Conservation (phyloP, 2,797 vertebrate genomes). For the Rhinogobio ventralis region DNA sequence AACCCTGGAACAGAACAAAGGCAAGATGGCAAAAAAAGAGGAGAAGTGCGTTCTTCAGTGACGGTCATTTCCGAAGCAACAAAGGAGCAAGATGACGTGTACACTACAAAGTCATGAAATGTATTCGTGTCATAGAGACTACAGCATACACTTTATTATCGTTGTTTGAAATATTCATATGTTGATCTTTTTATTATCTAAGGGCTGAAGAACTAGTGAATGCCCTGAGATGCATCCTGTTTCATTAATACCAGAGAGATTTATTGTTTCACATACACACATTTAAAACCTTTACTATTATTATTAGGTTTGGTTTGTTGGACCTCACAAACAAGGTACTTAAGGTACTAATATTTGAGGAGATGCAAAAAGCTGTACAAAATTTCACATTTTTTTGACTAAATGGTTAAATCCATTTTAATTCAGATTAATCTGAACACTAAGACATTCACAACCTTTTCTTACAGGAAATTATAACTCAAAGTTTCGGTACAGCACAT, state of each 20-base stretch:
- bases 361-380: slow-evolving; percentile 10
- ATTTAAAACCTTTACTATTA: slow-evolving; percentile 20
- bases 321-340: slow-evolving; percentile 72
- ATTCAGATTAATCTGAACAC: slow-evolving; percentile 51
- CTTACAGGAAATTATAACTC: slow-evolving; percentile 50
- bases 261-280: slow-evolving; percentile 51
- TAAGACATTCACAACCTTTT: slow-evolving; percentile 53
- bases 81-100: slow-evolving; percentile 71
- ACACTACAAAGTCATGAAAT: slow-evolving; percentile 48
- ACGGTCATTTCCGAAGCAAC: slow-evolving; percentile 67
- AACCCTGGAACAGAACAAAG: slow-evolving; percentile 99
- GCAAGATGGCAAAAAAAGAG: slow-evolving; percentile 99
- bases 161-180: slow-evolving; percentile 52
- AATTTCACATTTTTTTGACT: too few species aligned
- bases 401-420: slow-evolving; percentile 7
- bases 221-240: slow-evolving; percentile 59
- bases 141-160: slow-evolving; percentile 55
- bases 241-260: slow-evolving; percentile 68
- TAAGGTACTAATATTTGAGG: slow-evolving; percentile 17
- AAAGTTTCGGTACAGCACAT: slow-evolving; percentile 71
- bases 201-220: slow-evolving; percentile 32
- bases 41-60: slow-evolving; percentile 97
- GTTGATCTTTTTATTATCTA: slow-evolving; percentile 52
- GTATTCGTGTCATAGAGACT: slow-evolving; percentile 49
- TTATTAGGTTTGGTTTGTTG: slow-evolving; percentile 60